Evolutionary conservation across 2,797 vertebrate genomes (phyloP).

Genomic region (Hyperoplus immaculatus): DNA sequence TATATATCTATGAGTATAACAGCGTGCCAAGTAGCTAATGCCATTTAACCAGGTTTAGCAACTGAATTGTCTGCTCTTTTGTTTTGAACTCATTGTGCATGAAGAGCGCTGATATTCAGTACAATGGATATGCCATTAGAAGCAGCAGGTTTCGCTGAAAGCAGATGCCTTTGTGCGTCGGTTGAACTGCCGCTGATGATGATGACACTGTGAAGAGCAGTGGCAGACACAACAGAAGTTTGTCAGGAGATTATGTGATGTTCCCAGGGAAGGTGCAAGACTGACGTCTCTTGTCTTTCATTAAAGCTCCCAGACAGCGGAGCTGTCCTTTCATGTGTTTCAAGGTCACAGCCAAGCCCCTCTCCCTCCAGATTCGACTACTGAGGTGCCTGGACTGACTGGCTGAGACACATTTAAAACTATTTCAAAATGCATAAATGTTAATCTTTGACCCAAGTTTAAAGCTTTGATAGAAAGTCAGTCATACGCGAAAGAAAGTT

Average conservation of each 20-base stretch:
- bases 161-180: conserved; percentile 41
- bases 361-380: conserved; percentile 40
- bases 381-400: conserved; percentile 8
- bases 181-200: conserved; percentile 35
- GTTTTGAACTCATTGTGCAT: conserved; percentile 52
- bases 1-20: no score
- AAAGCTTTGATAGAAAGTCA: not conserved
- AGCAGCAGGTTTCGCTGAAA: conserved; percentile 39
- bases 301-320: conserved; percentile 81
- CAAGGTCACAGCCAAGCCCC: conserved; percentile 41
- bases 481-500: not conserved
- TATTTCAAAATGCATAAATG: conserved; percentile 23
- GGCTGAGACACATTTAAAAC: not conserved
- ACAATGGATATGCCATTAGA: conserved; percentile 28
- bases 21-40: conserved; percentile 11
- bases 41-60: conserved; percentile 39
- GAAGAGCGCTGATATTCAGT: conserved; percentile 31
- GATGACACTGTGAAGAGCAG: conserved; percentile 48
- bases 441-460: conserved; percentile 14
- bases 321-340: conserved; percentile 82
- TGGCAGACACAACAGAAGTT: conserved; percentile 46
- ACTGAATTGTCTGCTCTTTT: conserved; percentile 53
- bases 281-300: conserved; percentile 82
- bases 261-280: conserved; percentile 63
- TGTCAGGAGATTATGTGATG: conserved; percentile 49